Evolutionary conservation across 2,113 vertebrate genomes (phyloP).

Genomic region (Grammomys surdaster): DNA sequence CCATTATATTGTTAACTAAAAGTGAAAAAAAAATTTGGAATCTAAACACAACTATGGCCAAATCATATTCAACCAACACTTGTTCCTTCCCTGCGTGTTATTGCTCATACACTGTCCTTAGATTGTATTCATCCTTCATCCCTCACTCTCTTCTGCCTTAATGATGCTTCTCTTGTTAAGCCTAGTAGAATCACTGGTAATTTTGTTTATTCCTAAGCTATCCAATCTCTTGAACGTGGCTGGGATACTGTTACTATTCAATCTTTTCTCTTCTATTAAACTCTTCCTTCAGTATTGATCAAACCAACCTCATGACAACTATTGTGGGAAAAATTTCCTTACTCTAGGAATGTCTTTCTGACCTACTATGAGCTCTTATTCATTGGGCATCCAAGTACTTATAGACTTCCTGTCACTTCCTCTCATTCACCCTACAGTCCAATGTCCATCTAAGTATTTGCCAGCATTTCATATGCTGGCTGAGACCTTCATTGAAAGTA

Average conservation of each 20-base stretch:
- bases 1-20: slow-evolving; percentile 16
- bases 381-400: slow-evolving; percentile 57
- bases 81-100: background rate
- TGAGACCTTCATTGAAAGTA: slow-evolving; percentile 49
- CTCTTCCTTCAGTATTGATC: slow-evolving; percentile 29
- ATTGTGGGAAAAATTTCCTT: slow-evolving; percentile 26
- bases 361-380: slow-evolving; percentile 66
- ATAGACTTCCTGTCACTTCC: slow-evolving; percentile 59
- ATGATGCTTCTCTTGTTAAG: background rate
- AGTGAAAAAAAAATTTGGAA: slow-evolving; percentile 60
- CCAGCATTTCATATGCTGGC: slow-evolving; percentile 50
- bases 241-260: background rate
- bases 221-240: background rate
- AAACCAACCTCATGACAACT: slow-evolving; percentile 15
- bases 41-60: slow-evolving; percentile 48
- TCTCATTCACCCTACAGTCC: slow-evolving; percentile 31
- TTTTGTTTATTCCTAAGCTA: background rate
- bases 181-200: background rate
- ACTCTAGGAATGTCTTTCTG: slow-evolving; percentile 41
- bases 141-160: background rate
- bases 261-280: slow-evolving; percentile 28
- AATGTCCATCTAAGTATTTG: slow-evolving; percentile 47
- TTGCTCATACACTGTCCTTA: background rate
- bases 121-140: background rate
- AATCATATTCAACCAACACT: background rate